A percentile compares a stretch with the other conserved stretches of the same genome.
Evolutionary conservation across 2,797 vertebrate species (phyloP).

Genomic region (Heliangelus exortis): DNA sequence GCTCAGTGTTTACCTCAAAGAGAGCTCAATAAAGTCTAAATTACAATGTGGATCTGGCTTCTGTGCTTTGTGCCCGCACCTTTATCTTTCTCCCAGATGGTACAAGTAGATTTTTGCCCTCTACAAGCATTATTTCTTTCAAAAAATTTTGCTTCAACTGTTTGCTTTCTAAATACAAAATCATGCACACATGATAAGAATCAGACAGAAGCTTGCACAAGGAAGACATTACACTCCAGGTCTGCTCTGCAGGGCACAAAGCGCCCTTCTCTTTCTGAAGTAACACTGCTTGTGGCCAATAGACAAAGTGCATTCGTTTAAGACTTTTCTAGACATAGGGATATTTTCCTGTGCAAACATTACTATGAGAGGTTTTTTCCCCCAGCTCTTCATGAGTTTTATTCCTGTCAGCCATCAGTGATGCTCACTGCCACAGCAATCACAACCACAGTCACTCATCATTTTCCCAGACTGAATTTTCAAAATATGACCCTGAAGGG

Average conservation of each 20-base stretch:
- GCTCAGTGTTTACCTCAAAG: neutral
- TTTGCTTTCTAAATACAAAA: neutral
- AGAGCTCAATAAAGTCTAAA: neutral
- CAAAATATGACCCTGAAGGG: neutral
- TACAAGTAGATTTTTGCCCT: neutral
- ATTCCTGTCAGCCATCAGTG: neutral
- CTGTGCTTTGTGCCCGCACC: neutral
- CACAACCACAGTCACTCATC: constrained; percentile 3
- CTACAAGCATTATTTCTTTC: neutral
- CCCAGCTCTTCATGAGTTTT: neutral
- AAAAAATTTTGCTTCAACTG: neutral
- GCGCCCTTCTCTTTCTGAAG: neutral
- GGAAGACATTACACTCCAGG: neutral
- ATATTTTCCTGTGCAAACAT: neutral
- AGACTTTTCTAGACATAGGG: neutral
- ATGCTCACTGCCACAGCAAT: constrained; percentile 6
- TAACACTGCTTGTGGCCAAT: neutral
- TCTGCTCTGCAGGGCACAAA: neutral
- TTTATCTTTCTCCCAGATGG: fast-evolving
- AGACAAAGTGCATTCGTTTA: neutral
- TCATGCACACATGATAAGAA: neutral
- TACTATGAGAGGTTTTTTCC: neutral
- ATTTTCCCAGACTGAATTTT: neutral
- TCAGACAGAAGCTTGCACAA: neutral
- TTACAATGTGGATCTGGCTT: neutral